Conservation (phyloP, 2,113 vertebrate genomes). For the Anarhynchus alexandrinus region DNA sequence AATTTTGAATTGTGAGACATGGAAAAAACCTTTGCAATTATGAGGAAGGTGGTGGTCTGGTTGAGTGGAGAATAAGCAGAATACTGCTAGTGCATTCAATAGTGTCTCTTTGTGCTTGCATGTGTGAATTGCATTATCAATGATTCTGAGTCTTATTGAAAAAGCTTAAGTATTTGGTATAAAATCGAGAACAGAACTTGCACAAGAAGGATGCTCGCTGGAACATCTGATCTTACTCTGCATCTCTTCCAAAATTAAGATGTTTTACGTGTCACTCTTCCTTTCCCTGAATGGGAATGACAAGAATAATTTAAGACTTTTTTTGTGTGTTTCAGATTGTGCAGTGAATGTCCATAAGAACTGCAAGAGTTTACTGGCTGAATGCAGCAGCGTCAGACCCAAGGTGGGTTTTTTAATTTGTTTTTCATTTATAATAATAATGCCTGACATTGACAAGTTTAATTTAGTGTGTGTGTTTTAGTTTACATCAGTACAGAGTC, state of each 20-base stretch:
- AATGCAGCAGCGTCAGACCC: constrained; percentile 82
- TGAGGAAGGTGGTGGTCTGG: neutral
- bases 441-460: neutral
- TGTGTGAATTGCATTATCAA: neutral
- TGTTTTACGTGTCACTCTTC: neutral
- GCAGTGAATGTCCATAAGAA: constrained; percentile 90
- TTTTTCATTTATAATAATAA: neutral
- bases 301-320: neutral
- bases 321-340: constrained; percentile 77
- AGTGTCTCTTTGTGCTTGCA: neutral
- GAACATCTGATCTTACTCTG: neutral
- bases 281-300: neutral
- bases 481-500: neutral
- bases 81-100: neutral
- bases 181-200: neutral
- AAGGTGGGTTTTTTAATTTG: constrained; percentile 75
- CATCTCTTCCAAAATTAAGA: neutral
- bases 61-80: neutral
- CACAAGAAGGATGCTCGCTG: neutral
- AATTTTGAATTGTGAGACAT: neutral
- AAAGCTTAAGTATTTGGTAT: neutral
- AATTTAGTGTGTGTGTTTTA: neutral
- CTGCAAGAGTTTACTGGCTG: constrained; percentile 84
- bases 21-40: neutral
- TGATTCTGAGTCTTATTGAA: neutral